Evolutionary conservation across 2,113 vertebrate species (phyloP).

Genomic region (Oreochromis niloticus): DNA sequence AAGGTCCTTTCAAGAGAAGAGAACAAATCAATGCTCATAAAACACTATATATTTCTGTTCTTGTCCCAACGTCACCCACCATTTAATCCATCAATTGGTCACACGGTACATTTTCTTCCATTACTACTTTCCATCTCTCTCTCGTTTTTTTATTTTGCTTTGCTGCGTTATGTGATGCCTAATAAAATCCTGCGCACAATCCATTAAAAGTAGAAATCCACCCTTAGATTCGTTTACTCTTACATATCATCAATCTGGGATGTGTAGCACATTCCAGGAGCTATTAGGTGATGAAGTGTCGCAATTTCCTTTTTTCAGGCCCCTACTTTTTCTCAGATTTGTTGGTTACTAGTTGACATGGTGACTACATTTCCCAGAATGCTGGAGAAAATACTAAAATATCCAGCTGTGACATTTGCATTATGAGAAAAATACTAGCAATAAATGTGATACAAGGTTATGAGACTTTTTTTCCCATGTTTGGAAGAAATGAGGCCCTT

Average conservation of each 20-base stretch:
- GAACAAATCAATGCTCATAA: constrained; percentile 22
- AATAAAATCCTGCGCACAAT: neutral
- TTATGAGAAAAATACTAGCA: neutral
- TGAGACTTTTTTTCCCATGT: neutral
- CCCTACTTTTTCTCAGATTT: neutral
- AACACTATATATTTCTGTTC: neutral
- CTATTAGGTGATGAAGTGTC: constrained; percentile 19
- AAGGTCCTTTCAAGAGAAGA: neutral
- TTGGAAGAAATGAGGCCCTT: neutral
- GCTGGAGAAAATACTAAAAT: neutral
- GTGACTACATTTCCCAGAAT: neutral
- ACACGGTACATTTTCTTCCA: neutral
- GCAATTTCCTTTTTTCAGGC: neutral
- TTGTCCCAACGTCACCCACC: neutral
- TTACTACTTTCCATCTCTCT: neutral
- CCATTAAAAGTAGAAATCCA: constrained; percentile 13
- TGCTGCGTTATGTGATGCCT: neutral
- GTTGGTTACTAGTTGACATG: neutral
- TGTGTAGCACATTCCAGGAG: neutral
- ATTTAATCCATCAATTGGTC: constrained; percentile 13
- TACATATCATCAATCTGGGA: constrained; percentile 9
- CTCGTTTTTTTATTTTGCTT: neutral
- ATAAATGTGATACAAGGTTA: neutral
- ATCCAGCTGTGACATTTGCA: neutral
- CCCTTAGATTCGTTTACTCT: neutral